Evolutionary conservation across 2,797 vertebrate genomes (phyloP).

Genomic region (Danio tinwini): DNA sequence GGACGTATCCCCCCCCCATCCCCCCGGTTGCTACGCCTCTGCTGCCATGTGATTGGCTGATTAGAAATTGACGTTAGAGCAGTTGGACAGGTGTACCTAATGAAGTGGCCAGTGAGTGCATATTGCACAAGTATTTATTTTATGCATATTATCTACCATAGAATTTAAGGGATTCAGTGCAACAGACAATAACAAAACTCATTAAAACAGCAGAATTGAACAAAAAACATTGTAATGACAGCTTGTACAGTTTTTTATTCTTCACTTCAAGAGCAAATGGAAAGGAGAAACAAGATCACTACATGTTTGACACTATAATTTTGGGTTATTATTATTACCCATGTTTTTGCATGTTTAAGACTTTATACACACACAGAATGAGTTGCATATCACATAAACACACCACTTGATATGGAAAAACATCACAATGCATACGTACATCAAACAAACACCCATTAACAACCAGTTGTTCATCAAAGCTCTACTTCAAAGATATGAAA

Average conservation of each 20-base stretch:
- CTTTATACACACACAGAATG: slow-evolving; percentile 15
- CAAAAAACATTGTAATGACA: slow-evolving; percentile 1
- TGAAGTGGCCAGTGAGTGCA: too few relatives aligned
- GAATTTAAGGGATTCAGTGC: too few relatives aligned
- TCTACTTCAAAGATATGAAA: background rate
- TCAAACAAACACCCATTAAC: slow-evolving; percentile 5
- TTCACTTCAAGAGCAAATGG: background rate
- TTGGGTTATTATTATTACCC: background rate
- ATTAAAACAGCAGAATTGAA: background rate
- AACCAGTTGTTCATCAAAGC: background rate
- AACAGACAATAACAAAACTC: background rate
- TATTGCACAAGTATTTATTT: too few relatives aligned
- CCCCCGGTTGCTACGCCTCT: too few relatives aligned
- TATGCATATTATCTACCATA: too few relatives aligned
- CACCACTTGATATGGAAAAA: background rate
- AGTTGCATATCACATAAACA: background rate
- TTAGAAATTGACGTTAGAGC: too few relatives aligned
- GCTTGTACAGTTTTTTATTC: slow-evolving; percentile 12
- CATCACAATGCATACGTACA: background rate
- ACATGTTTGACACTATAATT: slow-evolving; percentile 14
- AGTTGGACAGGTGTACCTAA: too few relatives aligned
- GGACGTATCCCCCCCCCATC: too few relatives aligned
- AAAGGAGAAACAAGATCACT: background rate
- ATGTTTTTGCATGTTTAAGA: slow-evolving; percentile 5
- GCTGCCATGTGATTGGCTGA: too few relatives aligned